Conservation (phyloP, 2,113 vertebrate genomes). For the Catharus fuscescens region DNA sequence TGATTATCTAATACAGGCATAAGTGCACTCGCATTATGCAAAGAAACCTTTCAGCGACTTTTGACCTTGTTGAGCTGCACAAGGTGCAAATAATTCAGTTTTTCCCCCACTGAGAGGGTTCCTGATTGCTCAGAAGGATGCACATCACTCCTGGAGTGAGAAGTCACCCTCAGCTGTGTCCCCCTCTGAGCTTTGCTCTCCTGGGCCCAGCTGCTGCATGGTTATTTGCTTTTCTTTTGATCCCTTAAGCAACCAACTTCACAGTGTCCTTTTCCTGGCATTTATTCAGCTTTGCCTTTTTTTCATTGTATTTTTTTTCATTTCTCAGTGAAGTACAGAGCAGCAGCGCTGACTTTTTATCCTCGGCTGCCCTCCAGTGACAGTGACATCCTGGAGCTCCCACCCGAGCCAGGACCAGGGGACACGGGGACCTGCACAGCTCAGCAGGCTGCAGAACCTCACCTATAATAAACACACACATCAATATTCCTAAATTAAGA, state of each 20-base stretch:
- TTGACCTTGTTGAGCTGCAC: background rate
- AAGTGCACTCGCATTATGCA: background rate
- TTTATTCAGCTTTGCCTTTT: background rate
- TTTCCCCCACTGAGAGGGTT: background rate
- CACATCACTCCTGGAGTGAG: background rate
- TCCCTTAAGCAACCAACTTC: background rate
- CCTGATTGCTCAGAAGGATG: background rate
- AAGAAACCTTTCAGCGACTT: background rate
- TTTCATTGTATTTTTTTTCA: no score
- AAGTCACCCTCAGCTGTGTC: background rate
- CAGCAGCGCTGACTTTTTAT: background rate
- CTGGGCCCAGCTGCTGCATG: background rate
- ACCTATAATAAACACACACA: rapidly evolving
- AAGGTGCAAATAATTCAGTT: background rate
- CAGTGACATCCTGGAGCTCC: background rate
- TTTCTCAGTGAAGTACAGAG: rapidly evolving
- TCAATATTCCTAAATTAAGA: background rate
- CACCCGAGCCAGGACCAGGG: rapidly evolving
- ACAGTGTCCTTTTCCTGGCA: background rate
- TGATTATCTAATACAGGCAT: background rate
- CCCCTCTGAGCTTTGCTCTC: background rate
- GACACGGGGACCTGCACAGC: background rate
- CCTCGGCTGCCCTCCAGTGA: slow-evolving; percentile 36
- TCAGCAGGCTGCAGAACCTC: background rate
- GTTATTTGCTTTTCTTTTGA: background rate